phyloP scores from a whole-genome alignment of 2,113 vertebrate species.

The Myodes glareolus region DNA sequence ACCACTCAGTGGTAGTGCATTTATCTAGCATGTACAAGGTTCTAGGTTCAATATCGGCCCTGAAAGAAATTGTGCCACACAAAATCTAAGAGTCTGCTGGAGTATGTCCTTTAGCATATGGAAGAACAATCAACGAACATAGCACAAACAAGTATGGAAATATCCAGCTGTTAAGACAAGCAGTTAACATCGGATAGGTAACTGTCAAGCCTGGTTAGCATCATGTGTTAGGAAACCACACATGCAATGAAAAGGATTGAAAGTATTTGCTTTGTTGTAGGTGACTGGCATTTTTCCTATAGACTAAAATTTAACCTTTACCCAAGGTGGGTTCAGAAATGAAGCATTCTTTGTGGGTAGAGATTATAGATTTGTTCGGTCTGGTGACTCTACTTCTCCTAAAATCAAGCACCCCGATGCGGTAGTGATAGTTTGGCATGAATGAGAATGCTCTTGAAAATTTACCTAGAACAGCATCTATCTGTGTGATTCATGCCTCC shows the following conservation, averaged over 20 bases:
- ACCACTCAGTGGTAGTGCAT: not conserved
- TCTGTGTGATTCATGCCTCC: not conserved
- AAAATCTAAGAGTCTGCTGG: not conserved
- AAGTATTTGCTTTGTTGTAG: not conserved
- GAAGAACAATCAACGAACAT: not conserved
- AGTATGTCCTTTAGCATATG: not conserved
- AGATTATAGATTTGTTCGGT: not conserved
- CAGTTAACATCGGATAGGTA: not conserved
- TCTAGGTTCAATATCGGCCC: not conserved
- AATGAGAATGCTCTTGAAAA: slow-evolving; percentile 10
- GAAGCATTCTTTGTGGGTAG: not conserved
- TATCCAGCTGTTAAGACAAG: not conserved
- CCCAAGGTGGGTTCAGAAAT: not conserved
- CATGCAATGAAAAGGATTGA: not conserved
- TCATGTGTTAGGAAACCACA: not conserved
- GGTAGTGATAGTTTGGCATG: not conserved
- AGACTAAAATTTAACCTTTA: not conserved
- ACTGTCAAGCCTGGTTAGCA: not conserved
- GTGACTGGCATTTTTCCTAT: not conserved
- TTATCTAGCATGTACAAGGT: not conserved
- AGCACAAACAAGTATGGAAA: not conserved
- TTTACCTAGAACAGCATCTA: not conserved
- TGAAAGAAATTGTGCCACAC: no score
- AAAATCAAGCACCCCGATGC: not conserved
- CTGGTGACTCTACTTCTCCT: not conserved